Conservation (phyloP, 2,888 invertebrate species). For the Meiosimyza decipiens region DNA sequence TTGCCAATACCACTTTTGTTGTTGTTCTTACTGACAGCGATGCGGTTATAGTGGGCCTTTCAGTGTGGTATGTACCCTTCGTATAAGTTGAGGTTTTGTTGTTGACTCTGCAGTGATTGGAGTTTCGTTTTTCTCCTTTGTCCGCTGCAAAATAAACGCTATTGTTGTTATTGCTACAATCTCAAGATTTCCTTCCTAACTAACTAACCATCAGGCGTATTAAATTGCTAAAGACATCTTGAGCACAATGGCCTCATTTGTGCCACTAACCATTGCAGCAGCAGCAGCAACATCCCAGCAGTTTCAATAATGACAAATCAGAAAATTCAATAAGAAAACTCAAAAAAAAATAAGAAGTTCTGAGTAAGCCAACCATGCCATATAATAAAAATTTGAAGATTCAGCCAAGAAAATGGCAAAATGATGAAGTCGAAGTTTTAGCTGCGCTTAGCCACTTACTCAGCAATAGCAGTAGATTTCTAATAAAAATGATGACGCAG, state of each 20-base stretch:
- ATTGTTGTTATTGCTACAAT: conserved; percentile 7
- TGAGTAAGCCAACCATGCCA: conserved; percentile 49
- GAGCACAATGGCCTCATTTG: conserved; percentile 8
- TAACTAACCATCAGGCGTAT: not conserved
- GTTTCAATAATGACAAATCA: conserved; percentile 38
- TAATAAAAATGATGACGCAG: conserved; percentile 48
- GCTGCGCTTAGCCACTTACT: conserved; percentile 20
- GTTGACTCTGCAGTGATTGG: not conserved
- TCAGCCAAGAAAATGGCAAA: conserved; percentile 32
- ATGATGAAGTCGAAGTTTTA: conserved; percentile 32
- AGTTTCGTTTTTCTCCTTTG: not conserved
- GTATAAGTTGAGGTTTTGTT: not conserved
- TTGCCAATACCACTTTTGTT: not conserved
- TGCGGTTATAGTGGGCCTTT: no score
- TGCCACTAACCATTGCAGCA: not conserved
- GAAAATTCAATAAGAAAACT: conserved; percentile 24
- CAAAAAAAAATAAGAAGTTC: conserved; percentile 8
- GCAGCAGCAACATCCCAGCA: not conserved
- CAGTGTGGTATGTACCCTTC: no score
- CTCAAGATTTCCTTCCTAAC: not conserved
- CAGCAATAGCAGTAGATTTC: conserved; percentile 37
- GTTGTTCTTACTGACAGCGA: not conserved
- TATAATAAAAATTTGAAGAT: conserved; percentile 28
- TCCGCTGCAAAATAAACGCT: not conserved
- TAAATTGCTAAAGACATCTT: not conserved